Conservation (phyloP, 2,888 invertebrate genomes). For the Geophilus truncorum region DNA sequence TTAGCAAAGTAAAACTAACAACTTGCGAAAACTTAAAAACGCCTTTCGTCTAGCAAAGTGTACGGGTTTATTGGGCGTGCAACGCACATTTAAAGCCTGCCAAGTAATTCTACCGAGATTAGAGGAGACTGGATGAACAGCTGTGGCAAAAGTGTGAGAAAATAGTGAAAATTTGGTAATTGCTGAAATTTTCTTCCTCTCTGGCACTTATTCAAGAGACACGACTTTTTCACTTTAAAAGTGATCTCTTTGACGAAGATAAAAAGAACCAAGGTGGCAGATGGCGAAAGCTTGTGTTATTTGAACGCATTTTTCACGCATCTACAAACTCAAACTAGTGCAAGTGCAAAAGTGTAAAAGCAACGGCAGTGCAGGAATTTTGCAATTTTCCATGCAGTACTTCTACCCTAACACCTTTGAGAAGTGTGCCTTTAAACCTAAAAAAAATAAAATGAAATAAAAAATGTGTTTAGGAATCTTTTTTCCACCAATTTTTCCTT, state of each 20-base stretch:
- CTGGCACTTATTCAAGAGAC: background rate
- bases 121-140: background rate
- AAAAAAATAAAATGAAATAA: background rate
- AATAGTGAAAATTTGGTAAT: background rate
- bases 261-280: background rate
- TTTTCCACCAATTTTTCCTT: background rate
- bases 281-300: background rate
- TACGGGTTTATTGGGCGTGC: background rate
- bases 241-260: conserved; percentile 15
- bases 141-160: background rate
- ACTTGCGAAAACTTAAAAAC: background rate
- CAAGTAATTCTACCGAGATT: background rate
- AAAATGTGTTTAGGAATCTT: background rate
- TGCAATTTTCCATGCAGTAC: background rate
- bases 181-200: background rate
- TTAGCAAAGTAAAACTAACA: background rate
- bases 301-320: background rate
- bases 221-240: background rate
- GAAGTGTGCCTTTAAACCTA: no score
- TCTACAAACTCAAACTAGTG: background rate
- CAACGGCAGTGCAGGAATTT: background rate
- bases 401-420: background rate
- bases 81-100: background rate
- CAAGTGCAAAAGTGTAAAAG: background rate
- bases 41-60: background rate